These are phyloP conservation scores for Henricia sp. DNA, from an alignment of 53 echinoderm and acorn worm genomes.

Conservation along the genomic window DNA sequence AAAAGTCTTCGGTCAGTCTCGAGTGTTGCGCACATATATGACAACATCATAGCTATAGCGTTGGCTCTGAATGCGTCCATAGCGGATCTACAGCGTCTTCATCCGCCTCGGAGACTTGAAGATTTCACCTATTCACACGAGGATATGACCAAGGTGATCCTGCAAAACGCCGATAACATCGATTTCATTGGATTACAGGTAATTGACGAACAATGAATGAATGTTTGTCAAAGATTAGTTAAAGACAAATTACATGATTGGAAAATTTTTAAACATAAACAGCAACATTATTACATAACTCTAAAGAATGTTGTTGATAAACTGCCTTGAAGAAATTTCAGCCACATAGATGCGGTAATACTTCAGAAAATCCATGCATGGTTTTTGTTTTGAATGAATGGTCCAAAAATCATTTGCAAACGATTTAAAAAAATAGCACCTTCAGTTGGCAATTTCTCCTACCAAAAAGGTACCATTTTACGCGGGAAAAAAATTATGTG, in stretches of 20 bases:
- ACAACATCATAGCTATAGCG: not conserved
- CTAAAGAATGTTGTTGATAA: not conserved
- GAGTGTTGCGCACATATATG: not conserved
- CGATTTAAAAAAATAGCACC: too few relatives aligned
- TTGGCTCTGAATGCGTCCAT: constrained; percentile 15
- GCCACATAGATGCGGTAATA: too few relatives aligned
- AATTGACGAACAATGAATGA: not conserved
- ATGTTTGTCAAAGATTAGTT: not conserved
- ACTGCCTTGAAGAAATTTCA: too few relatives aligned
- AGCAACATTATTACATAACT: not conserved
- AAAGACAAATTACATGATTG: not conserved
- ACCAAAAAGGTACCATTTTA: too few relatives aligned
- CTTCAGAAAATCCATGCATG: too few relatives aligned
- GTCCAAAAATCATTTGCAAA: too few relatives aligned
- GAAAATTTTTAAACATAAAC: too few relatives aligned
- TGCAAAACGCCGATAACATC: not conserved
- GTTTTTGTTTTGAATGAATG: too few relatives aligned
- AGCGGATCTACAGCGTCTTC: constrained; percentile 16
- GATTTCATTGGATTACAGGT: constrained; percentile 14
- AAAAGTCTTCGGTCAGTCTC: not conserved
- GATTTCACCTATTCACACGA: constrained; percentile 28
- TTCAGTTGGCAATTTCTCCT: too few relatives aligned
- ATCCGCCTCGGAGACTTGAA: constrained; percentile 30
- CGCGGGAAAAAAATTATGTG: too few relatives aligned
- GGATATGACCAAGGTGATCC: constrained; percentile 18